Base-by-base conservation (phyloP, 2,888 invertebrate genomes). In the Orthonychiurus folsomi region DNA sequence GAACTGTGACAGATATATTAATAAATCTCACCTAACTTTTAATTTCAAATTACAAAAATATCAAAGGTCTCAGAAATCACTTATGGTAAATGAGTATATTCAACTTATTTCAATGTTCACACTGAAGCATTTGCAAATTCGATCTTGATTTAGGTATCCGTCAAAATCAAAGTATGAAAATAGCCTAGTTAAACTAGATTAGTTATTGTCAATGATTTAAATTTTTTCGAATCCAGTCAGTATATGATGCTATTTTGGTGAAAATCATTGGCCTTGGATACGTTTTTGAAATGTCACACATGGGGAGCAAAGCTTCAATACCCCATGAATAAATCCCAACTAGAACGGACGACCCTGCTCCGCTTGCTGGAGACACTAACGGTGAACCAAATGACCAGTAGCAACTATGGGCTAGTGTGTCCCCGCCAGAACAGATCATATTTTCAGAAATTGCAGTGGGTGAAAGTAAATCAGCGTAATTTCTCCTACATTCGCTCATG, bases 271-370 rank as follows among this genome's bases (percentile, higher is more conserved):
- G 56, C 20, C 5, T 27, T 21, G 26, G 56, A 15, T 28, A 20
- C 20, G 15, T 21, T 27, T 3, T n/a, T 5, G 18, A 26, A 27
- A 28, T 28, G 2, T 20, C 12, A 28, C 56, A 56, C 3, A 2
- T 28, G 20, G 27, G 28, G 2, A 56, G 28, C 12, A 56, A 3
- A n/a, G 56, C 56, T 27, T 56, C 56, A 56, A 25, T 56, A 5
- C 56, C 56, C 56, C 56, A 56, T 3, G 56, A 56, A 28, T 28
- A 56, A 18, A 56, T 27, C 20, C 56, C 56, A 26, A 56, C 21
- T 27, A 28, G 56, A 25, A 26, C n/a, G 5, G 26, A 3, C 5
- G 3, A 15, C 5, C 5, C 5, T 3, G 5, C 3, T 15, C n/a
- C 37, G 15, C 9, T 55, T 20, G 55, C 3, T n/a, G 9, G 5